Evolutionary conservation across 2,888 invertebrate genomes (phyloP).

Genomic region (Meiosimyza platycephala): DNA sequence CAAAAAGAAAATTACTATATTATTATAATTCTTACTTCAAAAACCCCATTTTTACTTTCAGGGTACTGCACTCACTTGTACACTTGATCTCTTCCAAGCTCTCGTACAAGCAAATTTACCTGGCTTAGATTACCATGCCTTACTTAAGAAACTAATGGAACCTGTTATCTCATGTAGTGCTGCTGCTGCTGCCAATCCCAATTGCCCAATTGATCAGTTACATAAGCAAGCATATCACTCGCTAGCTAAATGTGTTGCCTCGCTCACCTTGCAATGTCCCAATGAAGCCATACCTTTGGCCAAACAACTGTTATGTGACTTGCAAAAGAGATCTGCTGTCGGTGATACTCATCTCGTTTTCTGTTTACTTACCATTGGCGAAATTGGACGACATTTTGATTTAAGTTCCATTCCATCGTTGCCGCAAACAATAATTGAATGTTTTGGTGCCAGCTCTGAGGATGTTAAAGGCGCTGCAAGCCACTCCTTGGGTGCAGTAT

Average conservation of each 20-base stretch:
- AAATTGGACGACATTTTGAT: conserved; percentile 94
- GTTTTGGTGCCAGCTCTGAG: conserved; percentile 92
- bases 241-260: conserved; percentile 95
- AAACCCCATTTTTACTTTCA: conserved; percentile 31
- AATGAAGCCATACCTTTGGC: conserved; percentile 77
- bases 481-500: conserved; percentile 94
- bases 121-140: conserved; percentile 82
- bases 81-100: conserved; percentile 93
- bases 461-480: conserved; percentile 98
- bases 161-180: conserved; percentile 70
- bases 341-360: conserved; percentile 89
- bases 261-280: conserved; percentile 85
- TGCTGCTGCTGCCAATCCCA: conserved; percentile 44
- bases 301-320: conserved; percentile 77
- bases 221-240: conserved; percentile 90
- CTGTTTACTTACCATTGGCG: conserved; percentile 93
- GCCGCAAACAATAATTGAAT: conserved; percentile 83
- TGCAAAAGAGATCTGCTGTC: conserved; percentile 71
- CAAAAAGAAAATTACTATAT: too few relatives aligned
- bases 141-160: conserved; percentile 81
- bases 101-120: conserved; percentile 85
- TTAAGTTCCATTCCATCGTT: conserved; percentile 80
- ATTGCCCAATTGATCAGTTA: conserved; percentile 69
- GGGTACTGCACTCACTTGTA: conserved; percentile 91
- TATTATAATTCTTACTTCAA: too few relatives aligned